Evolutionary conservation across 2,888 invertebrate species (phyloP), one percentile per base, ranked within the genome.

Genomic region (Limnephilus auricula): DNA sequence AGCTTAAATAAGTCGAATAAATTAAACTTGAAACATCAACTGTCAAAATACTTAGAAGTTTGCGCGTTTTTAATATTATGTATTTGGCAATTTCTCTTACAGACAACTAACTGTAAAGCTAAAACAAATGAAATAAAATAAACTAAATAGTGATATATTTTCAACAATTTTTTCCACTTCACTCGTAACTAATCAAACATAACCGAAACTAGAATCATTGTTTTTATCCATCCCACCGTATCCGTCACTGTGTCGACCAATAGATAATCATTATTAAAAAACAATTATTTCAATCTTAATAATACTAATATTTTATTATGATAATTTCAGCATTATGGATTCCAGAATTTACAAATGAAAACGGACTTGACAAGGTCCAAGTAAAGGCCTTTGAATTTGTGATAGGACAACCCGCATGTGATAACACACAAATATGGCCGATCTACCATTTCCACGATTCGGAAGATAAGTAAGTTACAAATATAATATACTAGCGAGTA

Each of bases 391-490:
- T 94, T 94, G 96, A 96, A 93, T 96, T 97, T 94, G 95, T 96
- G 25, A 96, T 96, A 93, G 98, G 98, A 31, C 94, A 96, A 92
- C 98, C 98, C 0, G 96, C 97, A 93, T 98, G 98, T 94, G 97
- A 97, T 89, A 96, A 97, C 83, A 97, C 97, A 94, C 97, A 97
- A 95, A 96, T 96, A 94, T 97, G 97, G 96, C 95, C 97, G 32
- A 97, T 98, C 93, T 97, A 96, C 94, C 96, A 97, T 94, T 96
- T 96, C 92, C 94, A 95, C 92, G 96, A 96, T 93, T 96, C 97
- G 5, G 96, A 96, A 92, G 97, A 97, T 94, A 95, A 95, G 96
- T 96, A 94, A 94, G 96, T 95, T 45, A n/a, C 31, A 90, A 82
- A 86, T 9, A 86, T 18, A 86, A 30, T 2, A 31, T 84, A 40